These are phyloP conservation scores for Zaprionus africanus DNA, from an alignment of 1,140 invertebrate genomes.

Conservation along the genomic window DNA sequence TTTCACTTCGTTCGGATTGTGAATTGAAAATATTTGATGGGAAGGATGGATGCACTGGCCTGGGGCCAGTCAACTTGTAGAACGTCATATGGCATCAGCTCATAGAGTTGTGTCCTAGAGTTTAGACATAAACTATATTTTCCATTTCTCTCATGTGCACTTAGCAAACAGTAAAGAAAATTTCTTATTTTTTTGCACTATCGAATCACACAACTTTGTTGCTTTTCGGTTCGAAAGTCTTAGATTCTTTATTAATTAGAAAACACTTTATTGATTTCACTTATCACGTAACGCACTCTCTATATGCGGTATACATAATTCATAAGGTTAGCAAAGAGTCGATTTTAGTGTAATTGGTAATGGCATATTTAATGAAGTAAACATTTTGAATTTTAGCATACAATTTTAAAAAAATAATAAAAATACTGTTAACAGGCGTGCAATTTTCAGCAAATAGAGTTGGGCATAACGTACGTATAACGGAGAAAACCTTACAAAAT, in stretches of 20 bases:
- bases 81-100: constrained; percentile 42
- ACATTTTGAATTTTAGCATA: constrained; percentile 65
- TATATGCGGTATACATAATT: constrained; percentile 38
- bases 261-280: constrained; percentile 31
- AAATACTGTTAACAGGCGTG: constrained; percentile 64
- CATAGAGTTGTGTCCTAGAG: constrained; percentile 66
- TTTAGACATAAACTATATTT: constrained; percentile 54
- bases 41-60: constrained; percentile 18
- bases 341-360: constrained; percentile 74
- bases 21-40: constrained; percentile 28
- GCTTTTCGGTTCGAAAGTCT: constrained; percentile 35
- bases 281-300: constrained; percentile 31
- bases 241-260: constrained; percentile 28
- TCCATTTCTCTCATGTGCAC: constrained; percentile 61
- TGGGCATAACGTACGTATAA: constrained; percentile 49
- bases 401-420: constrained; percentile 44
- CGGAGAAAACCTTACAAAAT: constrained; percentile 35
- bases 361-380: constrained; percentile 20
- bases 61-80: constrained; percentile 37
- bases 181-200: constrained; percentile 52
- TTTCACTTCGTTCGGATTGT: constrained; percentile 83
- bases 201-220: constrained; percentile 51
- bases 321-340: constrained; percentile 73
- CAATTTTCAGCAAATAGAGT: constrained; percentile 65
- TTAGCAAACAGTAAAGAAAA: constrained; percentile 42